phyloP scores from a whole-genome alignment of 2,888 invertebrate genomes.

The Callyntrura guangdongensis region DNA sequence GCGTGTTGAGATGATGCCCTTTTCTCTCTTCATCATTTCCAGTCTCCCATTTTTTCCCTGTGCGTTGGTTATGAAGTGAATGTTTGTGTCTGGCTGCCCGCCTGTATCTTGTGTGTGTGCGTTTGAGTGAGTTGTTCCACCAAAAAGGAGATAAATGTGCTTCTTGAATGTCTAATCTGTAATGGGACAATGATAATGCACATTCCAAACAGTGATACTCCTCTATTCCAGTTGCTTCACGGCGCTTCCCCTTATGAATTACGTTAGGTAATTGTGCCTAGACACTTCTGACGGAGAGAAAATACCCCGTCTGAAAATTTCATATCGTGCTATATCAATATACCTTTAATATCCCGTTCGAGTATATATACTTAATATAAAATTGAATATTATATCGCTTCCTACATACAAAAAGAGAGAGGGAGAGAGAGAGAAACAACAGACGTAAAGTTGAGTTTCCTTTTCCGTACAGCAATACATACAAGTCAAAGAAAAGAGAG shows the following conservation, averaged over 20 bases:
- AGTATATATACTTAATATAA: no score
- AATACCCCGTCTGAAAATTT: no score
- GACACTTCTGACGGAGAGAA: conserved; percentile 7
- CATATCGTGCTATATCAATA: no score
- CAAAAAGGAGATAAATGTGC: conserved; percentile 76
- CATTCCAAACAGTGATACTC: conserved; percentile 66
- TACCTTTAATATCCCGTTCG: no score
- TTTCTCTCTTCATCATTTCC: conserved; percentile 42
- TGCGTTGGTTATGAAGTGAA: background rate
- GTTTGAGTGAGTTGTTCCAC: conserved; percentile 60
- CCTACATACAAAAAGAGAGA: background rate
- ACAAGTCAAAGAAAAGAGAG: conserved; percentile 54
- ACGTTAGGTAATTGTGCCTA: conserved; percentile 27
- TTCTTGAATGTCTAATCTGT: conserved; percentile 78
- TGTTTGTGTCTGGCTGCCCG: conserved; percentile 24
- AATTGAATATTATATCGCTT: conserved; percentile 7
- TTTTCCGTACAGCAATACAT: conserved; percentile 45
- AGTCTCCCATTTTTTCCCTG: conserved; percentile 28
- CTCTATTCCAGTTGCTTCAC: conserved; percentile 10
- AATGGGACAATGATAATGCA: conserved; percentile 80
- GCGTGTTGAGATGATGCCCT: conserved; percentile 66
- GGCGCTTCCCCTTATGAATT: conserved; percentile 28
- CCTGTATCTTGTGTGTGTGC: conserved; percentile 10
- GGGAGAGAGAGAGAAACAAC: no score
- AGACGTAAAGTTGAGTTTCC: conserved; percentile 17